Evolutionary conservation across 2,888 invertebrate genomes (phyloP).

Genomic region (Chymomyza amoena): DNA sequence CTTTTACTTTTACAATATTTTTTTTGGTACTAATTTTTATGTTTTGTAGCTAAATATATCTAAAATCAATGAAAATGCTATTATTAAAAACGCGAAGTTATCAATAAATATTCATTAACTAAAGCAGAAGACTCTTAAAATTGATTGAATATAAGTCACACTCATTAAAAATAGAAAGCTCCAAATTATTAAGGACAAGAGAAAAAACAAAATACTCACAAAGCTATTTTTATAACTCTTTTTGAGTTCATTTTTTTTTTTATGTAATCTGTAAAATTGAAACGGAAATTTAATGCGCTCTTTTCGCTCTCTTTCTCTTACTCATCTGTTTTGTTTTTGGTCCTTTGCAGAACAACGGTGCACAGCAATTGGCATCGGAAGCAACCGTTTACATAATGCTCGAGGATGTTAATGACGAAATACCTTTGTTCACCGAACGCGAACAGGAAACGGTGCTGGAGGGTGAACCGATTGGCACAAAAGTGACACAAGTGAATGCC

Average conservation of each 20-base stretch:
- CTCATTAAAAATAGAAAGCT: too few species aligned
- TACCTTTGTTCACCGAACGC: constrained; percentile 95
- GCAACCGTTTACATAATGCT: constrained; percentile 95
- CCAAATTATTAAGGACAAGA: too few species aligned
- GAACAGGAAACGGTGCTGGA: constrained; percentile 97
- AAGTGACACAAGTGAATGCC: constrained; percentile 97
- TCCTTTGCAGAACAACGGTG: constrained; percentile 90
- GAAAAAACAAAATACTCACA: too few species aligned
- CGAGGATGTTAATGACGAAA: constrained; percentile 98
- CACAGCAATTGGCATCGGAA: constrained; percentile 96
- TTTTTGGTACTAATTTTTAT: too few species aligned
- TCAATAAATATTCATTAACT: too few species aligned
- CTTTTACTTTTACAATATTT: too few species aligned
- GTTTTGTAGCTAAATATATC: too few species aligned
- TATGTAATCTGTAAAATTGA: background rate
- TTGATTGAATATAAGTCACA: too few species aligned
- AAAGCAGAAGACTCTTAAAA: too few species aligned
- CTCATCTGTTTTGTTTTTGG: background rate
- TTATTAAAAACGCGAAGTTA: too few species aligned
- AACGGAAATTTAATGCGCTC: constrained; percentile 1
- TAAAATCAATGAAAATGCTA: too few species aligned
- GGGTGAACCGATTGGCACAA: constrained; percentile 96
- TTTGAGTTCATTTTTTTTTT: too few species aligned
- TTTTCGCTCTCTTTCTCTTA: background rate
- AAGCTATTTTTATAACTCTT: background rate